These are phyloP conservation scores for Caenorhabditis wallacei DNA, from an alignment of 2,888 invertebrate genomes.

Conservation along the genomic window DNA sequence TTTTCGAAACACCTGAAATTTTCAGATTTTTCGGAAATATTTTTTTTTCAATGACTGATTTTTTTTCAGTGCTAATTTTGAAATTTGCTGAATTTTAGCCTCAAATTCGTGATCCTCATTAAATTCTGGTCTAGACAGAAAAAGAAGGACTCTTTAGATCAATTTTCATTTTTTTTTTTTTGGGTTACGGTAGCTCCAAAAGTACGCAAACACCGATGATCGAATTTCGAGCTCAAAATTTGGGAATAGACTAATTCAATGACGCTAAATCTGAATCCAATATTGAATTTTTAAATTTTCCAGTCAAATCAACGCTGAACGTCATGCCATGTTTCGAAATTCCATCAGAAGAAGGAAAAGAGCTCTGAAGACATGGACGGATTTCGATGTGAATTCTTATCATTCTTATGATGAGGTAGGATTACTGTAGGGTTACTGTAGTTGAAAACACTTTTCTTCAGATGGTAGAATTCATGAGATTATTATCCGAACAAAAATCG, in stretches of 20 bases:
- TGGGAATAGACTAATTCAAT: not conserved
- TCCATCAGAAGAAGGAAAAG: conserved; percentile 21
- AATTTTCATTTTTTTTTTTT: no score
- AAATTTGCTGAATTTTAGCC: no score
- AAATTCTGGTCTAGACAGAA: no score
- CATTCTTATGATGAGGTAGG: conserved; percentile 73
- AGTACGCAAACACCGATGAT: conserved; percentile 17
- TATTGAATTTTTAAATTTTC: no score
- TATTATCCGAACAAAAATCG: conserved; percentile 67
- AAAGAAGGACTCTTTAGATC: no score
- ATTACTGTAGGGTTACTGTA: not conserved
- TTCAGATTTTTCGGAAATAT: no score
- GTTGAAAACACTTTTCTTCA: conserved; percentile 27
- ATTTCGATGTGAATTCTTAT: conserved; percentile 72
- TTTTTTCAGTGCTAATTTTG: no score
- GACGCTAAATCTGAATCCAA: no score
- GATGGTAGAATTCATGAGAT: conserved; percentile 78
- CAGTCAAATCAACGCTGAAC: conserved; percentile 53
- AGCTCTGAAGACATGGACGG: conserved; percentile 31
- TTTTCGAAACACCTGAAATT: no score
- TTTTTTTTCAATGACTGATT: no score
- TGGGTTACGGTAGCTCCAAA: conserved; percentile 9
- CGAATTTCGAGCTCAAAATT: not conserved
- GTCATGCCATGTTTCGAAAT: conserved; percentile 26
- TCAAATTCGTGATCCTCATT: no score